Conservation (phyloP, 1,140 invertebrate genomes). For the Neomicropteryx cornuta region DNA sequence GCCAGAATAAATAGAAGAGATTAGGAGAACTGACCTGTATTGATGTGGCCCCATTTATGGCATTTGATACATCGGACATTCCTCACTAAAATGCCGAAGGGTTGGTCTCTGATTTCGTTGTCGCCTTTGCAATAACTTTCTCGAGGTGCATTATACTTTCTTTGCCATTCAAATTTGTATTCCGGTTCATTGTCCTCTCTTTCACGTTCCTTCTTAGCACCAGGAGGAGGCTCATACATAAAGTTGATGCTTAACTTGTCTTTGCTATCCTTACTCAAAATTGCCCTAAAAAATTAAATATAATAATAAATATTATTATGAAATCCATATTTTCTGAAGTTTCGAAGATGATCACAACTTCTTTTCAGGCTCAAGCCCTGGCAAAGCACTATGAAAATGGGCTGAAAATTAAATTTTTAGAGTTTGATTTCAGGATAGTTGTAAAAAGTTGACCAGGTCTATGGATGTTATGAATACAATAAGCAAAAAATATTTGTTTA, state of each 20-base stretch:
- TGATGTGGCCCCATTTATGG: slow-evolving; percentile 99
- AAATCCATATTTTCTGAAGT: too few species aligned
- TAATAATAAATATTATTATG: too few species aligned
- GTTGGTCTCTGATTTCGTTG: slow-evolving; percentile 94
- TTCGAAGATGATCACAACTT: too few species aligned
- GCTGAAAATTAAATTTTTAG: neutral
- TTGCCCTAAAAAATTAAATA: slow-evolving; percentile 54
- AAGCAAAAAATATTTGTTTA: too few species aligned
- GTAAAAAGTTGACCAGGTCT: too few species aligned
- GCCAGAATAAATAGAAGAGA: too few species aligned
- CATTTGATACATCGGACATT: slow-evolving; percentile 99
- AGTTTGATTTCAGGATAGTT: neutral
- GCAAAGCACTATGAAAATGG: neutral
- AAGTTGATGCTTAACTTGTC: slow-evolving; percentile 98
- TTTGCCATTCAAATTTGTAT: slow-evolving; percentile 98
- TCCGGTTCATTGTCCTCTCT: slow-evolving; percentile 91
- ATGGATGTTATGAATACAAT: too few species aligned
- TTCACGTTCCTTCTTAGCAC: slow-evolving; percentile 82
- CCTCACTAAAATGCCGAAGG: slow-evolving; percentile 95
- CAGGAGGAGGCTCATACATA: slow-evolving; percentile 99
- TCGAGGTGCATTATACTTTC: slow-evolving; percentile 96
- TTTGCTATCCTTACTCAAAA: slow-evolving; percentile 96
- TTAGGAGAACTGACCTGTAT: slow-evolving; percentile 65
- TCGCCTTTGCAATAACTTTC: slow-evolving; percentile 95
- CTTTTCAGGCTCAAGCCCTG: neutral